Conservation (phyloP, 2,113 vertebrate species). For the Origma solitaria region DNA sequence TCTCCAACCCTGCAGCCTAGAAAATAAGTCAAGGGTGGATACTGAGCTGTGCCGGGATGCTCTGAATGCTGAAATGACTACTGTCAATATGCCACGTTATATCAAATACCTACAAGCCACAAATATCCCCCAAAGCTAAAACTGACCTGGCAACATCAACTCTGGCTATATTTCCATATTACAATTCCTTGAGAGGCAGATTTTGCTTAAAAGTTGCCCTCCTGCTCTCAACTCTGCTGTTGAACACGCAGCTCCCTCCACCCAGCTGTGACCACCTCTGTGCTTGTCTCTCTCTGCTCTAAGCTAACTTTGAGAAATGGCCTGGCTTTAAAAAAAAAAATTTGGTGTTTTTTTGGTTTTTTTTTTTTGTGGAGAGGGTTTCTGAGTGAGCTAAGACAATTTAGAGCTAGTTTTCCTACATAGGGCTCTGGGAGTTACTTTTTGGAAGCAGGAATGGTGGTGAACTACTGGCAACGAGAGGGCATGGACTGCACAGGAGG, state of each 20-base stretch:
- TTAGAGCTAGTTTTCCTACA: neutral
- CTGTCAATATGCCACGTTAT: neutral
- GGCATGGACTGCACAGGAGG: rapidly evolving
- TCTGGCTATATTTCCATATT: neutral
- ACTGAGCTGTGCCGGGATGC: neutral
- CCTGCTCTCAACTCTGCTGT: neutral
- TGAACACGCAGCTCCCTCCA: neutral
- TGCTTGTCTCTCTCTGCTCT: neutral
- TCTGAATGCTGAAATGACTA: neutral
- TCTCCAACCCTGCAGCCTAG: neutral
- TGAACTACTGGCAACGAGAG: neutral
- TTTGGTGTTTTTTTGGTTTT: no score
- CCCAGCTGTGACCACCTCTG: neutral
- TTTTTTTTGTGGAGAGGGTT: neutral
- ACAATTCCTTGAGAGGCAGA: neutral
- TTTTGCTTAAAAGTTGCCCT: neutral
- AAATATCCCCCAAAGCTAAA: neutral
- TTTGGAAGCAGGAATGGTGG: neutral
- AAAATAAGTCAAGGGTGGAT: neutral
- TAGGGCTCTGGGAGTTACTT: neutral
- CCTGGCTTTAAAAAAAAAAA: neutral
- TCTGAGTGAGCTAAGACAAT: neutral
- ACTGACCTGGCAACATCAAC: neutral
- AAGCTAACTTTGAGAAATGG: neutral
- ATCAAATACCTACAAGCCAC: neutral